These are phyloP conservation scores for Lepeophtheirus nordmannii DNA, from an alignment of 2,888 invertebrate genomes.

Conservation along the genomic window DNA sequence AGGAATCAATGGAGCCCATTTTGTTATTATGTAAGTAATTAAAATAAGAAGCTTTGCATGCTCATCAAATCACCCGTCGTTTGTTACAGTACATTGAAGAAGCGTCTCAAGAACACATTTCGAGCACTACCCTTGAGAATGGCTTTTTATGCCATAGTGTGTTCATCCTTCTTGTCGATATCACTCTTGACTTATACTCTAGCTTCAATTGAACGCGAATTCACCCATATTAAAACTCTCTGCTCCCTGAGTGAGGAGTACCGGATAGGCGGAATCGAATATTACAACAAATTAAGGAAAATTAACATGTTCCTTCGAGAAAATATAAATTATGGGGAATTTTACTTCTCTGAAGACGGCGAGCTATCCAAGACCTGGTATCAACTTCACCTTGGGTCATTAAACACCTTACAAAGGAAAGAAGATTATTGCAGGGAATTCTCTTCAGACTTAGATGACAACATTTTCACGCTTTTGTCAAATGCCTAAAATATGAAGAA, in stretches of 20 bases:
- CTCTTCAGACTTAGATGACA: too few relatives aligned
- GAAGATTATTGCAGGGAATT: too few relatives aligned
- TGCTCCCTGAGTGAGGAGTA: neutral
- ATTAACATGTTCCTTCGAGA: neutral
- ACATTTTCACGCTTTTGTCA: too few relatives aligned
- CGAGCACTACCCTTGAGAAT: neutral
- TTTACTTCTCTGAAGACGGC: neutral
- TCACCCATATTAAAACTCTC: neutral
- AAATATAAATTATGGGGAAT: neutral
- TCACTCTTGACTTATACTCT: neutral
- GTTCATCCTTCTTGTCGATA: neutral
- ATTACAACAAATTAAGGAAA: neutral
- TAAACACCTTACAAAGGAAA: too few relatives aligned
- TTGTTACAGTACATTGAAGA: too few relatives aligned
- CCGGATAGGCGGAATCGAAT: neutral
- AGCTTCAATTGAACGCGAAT: neutral
- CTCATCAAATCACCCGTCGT: too few relatives aligned
- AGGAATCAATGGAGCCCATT: neutral
- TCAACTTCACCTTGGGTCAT: neutral
- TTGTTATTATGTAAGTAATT: neutral
- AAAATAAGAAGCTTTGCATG: too few relatives aligned
- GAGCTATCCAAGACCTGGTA: neutral
- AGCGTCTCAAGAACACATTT: neutral
- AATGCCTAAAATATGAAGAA: too few relatives aligned
- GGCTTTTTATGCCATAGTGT: neutral